phyloP scores from a whole-genome alignment of 2,113 vertebrate species.

The Prolemur simus region DNA sequence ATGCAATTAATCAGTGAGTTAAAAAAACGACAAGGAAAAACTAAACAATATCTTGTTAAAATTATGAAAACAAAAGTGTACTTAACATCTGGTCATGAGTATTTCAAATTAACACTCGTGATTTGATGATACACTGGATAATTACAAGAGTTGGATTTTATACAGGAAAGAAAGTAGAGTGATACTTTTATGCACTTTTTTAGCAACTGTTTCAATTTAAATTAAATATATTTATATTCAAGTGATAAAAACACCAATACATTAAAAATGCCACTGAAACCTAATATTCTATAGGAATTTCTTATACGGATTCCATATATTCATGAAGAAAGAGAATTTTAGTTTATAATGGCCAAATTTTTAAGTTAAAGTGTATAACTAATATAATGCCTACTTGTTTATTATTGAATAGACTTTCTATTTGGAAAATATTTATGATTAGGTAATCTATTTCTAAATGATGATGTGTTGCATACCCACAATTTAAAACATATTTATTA shows the following conservation, averaged over 20 bases:
- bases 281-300: not conserved
- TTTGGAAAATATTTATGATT: constrained; percentile 57
- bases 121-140: not conserved
- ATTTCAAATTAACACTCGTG: not conserved
- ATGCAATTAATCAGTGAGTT: not conserved
- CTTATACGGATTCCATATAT: not conserved
- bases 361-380: not conserved
- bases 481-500: not conserved
- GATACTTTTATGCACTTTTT: not conserved
- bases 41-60: constrained; percentile 8
- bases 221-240: not conserved
- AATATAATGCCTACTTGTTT: constrained; percentile 24
- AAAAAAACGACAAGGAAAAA: not conserved
- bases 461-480: not conserved
- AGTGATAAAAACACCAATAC: not conserved
- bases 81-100: constrained; percentile 38
- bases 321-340: constrained; percentile 52
- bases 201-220: not conserved
- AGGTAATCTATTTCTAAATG: not conserved
- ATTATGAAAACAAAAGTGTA: not conserved
- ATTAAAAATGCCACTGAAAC: not conserved
- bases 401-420: not conserved
- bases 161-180: not conserved
- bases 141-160: constrained; percentile 8
- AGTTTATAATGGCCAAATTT: not conserved